Conservation (phyloP, 2,888 invertebrate species). For the Eugnorisma glareosa region DNA sequence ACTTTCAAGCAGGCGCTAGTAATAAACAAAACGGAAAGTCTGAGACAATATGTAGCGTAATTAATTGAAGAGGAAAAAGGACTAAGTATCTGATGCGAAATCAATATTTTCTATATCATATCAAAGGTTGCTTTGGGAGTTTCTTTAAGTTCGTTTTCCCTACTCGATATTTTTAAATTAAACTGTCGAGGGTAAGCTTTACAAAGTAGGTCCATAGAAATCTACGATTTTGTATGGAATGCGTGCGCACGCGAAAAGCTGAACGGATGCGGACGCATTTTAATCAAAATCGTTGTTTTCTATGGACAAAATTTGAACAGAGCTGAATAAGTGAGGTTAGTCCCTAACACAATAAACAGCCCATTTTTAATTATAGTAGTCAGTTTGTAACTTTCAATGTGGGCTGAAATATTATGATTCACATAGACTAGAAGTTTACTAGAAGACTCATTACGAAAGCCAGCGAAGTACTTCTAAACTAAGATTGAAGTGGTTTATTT, state of each 20-base stretch:
- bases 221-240: too few relatives aligned
- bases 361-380: conserved; percentile 23
- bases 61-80: conserved; percentile 46
- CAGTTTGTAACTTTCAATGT: conserved; percentile 13
- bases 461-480: conserved; percentile 46
- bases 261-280: too few relatives aligned
- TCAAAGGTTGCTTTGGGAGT: conserved; percentile 29
- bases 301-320: too few relatives aligned
- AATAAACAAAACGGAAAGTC: conserved; percentile 30
- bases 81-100: conserved; percentile 27
- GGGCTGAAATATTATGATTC: conserved; percentile 20
- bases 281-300: too few relatives aligned
- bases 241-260: too few relatives aligned
- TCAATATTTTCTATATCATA: conserved; percentile 44
- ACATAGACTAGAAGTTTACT: conserved; percentile 33
- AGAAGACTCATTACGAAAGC: conserved; percentile 29
- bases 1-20: conserved; percentile 7
- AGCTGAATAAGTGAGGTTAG: too few relatives aligned
- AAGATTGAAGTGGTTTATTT: conserved; percentile 42
- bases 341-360: background rate
- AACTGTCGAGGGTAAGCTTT: background rate
- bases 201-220: too few relatives aligned
- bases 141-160: background rate
- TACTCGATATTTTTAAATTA: conserved; percentile 33
- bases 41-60: conserved; percentile 22